A percentile compares a stretch with the other conserved stretches of the same genome.
Evolutionary conservation across 2,888 invertebrate genomes (phyloP).

Genomic region (Drosophila emarginata): DNA sequence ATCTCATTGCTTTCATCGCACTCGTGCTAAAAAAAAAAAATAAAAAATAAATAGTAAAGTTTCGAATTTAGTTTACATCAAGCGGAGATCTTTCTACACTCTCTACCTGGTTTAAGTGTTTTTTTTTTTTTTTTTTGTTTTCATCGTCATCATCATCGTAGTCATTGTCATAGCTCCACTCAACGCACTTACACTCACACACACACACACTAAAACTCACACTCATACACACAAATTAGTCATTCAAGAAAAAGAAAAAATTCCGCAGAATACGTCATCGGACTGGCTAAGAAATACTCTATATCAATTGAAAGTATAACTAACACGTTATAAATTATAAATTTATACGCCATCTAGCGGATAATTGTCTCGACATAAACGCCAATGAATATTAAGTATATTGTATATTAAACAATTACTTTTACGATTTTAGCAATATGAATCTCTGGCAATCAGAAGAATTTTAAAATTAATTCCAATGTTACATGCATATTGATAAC

Average conservation of each 20-base stretch:
- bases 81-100: background rate
- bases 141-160: background rate
- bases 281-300: background rate
- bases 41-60: too few species aligned
- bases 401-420: too few species aligned
- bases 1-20: constrained; percentile 1
- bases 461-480: background rate
- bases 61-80: background rate
- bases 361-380: too few species aligned
- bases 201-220: background rate
- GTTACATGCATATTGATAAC: background rate
- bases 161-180: background rate
- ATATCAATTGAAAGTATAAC: too few species aligned
- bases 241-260: constrained; percentile 5
- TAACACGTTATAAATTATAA: too few species aligned
- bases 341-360: too few species aligned
- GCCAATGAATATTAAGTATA: too few species aligned
- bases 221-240: background rate
- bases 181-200: background rate
- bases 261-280: background rate
- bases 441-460: too few species aligned
- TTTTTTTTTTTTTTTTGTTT: background rate
- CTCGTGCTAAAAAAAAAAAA: background rate
- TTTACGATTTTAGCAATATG: too few species aligned
- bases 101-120: constrained; percentile 6